A percentile compares a stretch with the other conserved stretches of the same genome.
These are phyloP conservation scores for Leptoclinus maculatus DNA, from an alignment of 2,797 vertebrate genomes.

Conservation along the genomic window DNA sequence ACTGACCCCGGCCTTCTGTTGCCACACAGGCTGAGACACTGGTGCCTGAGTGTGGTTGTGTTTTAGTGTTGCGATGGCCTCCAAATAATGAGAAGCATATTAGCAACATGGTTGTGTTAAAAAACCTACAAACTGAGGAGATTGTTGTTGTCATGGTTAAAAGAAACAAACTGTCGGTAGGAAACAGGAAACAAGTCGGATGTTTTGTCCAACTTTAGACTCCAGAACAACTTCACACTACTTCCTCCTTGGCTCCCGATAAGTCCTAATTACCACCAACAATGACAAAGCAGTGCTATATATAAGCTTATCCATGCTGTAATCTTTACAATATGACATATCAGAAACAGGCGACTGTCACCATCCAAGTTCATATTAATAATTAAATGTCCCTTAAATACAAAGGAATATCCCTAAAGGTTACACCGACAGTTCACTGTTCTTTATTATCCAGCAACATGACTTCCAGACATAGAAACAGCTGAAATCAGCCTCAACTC, in stretches of 20 bases:
- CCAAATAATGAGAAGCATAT: neutral
- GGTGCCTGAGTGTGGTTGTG: conserved; percentile 12
- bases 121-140: too few relatives aligned
- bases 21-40: conserved; percentile 39
- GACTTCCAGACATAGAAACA: conserved; percentile 19
- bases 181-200: too few relatives aligned
- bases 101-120: too few relatives aligned
- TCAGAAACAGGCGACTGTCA: too few relatives aligned
- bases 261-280: too few relatives aligned
- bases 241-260: too few relatives aligned
- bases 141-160: too few relatives aligned
- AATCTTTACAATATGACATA: neutral
- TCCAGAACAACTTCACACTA: too few relatives aligned
- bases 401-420: neutral
- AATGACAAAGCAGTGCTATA: too few relatives aligned
- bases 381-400: neutral
- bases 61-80: neutral
- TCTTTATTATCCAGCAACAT: neutral
- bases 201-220: too few relatives aligned
- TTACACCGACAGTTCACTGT: neutral
- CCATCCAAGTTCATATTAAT: too few relatives aligned
- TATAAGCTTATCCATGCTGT: neutral
- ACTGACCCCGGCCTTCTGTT: conserved; percentile 36
- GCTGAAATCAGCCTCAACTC: conserved; percentile 30
- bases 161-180: too few relatives aligned